A percentile compares a stretch with the other conserved stretches of the same genome.
Conservation (phyloP, 2,888 invertebrate species). For the Lissocephala sabroskyi region DNA sequence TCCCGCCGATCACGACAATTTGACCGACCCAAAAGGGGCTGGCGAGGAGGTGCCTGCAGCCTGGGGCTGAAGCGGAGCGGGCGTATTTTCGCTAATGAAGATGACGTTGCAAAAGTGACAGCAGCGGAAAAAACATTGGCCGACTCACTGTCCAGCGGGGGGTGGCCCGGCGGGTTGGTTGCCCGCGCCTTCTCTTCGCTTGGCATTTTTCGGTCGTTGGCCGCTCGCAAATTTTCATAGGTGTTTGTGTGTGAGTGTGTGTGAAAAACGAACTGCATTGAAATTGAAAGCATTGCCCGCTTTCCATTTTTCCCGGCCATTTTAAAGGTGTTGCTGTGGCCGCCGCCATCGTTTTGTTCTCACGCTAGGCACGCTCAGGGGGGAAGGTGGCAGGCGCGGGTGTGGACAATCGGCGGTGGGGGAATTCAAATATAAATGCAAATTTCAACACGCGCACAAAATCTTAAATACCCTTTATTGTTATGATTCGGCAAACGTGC, state of each 20-base stretch:
- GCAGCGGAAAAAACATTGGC: constrained; percentile 2
- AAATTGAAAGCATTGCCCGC: constrained; percentile 34
- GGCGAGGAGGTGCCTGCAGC: neutral
- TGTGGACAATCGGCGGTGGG: constrained; percentile 14
- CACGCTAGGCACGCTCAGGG: constrained; percentile 30
- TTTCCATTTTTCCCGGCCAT: constrained; percentile 35
- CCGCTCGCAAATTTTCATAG: constrained; percentile 1
- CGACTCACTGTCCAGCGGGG: too few relatives aligned
- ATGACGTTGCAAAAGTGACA: constrained; percentile 51
- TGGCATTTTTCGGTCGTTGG: constrained; percentile 31
- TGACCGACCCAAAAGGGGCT: constrained; percentile 5
- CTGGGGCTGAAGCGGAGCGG: too few relatives aligned
- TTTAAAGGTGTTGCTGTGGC: constrained; percentile 35
- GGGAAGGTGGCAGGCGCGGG: too few relatives aligned
- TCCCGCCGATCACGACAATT: constrained; percentile 1
- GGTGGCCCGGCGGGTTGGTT: too few relatives aligned
- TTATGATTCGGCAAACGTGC: constrained; percentile 54
- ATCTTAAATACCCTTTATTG: constrained; percentile 50
- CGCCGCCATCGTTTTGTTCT: constrained; percentile 38
- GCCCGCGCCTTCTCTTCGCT: constrained; percentile 6
- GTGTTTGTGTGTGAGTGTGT: constrained; percentile 33
- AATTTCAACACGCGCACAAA: constrained; percentile 45
- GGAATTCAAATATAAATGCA: constrained; percentile 2
- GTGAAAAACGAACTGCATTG: constrained; percentile 24
- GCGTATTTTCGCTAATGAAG: constrained; percentile 40